Conservation (phyloP, 2,888 invertebrate species). For the Oxystoma pomonae region DNA sequence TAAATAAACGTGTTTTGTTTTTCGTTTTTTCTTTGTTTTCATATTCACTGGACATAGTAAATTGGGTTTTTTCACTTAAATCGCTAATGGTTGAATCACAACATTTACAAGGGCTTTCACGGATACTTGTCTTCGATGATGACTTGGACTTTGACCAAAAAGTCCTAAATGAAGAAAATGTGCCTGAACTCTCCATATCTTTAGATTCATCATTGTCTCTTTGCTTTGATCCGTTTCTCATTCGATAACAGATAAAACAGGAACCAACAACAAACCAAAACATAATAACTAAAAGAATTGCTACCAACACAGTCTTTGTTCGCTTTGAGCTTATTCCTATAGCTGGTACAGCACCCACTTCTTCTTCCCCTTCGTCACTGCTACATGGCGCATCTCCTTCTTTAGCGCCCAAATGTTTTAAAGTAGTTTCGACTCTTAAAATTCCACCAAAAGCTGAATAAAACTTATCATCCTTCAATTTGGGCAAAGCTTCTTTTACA, state of each 20-base stretch:
- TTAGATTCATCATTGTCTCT: neutral
- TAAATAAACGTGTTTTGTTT: conserved; percentile 8
- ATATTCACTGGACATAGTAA: conserved; percentile 17
- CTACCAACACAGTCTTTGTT: conserved; percentile 31
- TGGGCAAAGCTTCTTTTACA: conserved; percentile 44
- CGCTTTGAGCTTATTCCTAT: conserved; percentile 17
- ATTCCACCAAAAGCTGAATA: conserved; percentile 53
- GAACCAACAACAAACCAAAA: conserved; percentile 45
- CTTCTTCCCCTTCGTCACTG: conserved; percentile 20
- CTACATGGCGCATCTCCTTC: conserved; percentile 13
- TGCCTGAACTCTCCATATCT: conserved; percentile 3
- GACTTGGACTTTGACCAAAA: conserved; percentile 13
- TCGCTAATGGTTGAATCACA: conserved; percentile 19
- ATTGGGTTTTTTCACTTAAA: neutral
- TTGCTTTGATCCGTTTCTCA: conserved; percentile 18
- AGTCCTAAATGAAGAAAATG: conserved; percentile 15
- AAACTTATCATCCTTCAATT: conserved; percentile 57
- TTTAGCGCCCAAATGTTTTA: conserved; percentile 32
- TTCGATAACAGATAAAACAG: conserved; percentile 41
- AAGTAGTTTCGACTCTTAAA: conserved; percentile 43
- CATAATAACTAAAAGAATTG: conserved; percentile 39
- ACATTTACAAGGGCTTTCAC: conserved; percentile 20
- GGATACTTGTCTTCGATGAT: conserved; percentile 12
- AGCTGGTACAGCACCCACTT: conserved; percentile 23
- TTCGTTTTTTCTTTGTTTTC: conserved; percentile 15